Percentiles rank a stretch among this genome's conserved stretches.
These are phyloP conservation scores for Amazonetta brasiliensis DNA, from an alignment of 2,797 vertebrate species.

Conservation along the genomic window DNA sequence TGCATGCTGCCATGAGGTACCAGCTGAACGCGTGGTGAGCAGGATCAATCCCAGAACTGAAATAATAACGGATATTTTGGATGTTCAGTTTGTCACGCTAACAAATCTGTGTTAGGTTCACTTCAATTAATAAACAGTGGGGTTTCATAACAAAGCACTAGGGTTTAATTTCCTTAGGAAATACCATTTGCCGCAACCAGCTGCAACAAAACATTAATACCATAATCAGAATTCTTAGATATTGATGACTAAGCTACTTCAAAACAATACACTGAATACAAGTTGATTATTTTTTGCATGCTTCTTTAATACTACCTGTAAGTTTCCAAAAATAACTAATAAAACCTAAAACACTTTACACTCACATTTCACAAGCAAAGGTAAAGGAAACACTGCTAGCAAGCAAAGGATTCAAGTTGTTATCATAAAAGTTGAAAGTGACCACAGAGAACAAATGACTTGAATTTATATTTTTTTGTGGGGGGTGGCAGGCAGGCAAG, in stretches of 20 bases:
- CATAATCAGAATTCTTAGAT: neutral
- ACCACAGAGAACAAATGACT: neutral
- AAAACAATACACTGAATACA: neutral
- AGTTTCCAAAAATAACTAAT: neutral
- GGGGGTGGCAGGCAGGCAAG: no score
- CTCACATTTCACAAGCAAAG: neutral
- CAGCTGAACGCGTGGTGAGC: neutral
- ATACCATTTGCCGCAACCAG: neutral
- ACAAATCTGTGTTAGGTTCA: neutral
- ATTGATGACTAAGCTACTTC: neutral
- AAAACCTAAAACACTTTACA: neutral
- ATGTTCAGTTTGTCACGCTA: neutral
- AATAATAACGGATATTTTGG: neutral
- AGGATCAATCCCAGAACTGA: slow-evolving; percentile 44
- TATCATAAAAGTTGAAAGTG: neutral
- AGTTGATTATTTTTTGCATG: neutral
- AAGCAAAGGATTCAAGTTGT: neutral
- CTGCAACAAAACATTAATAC: neutral
- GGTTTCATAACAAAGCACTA: neutral
- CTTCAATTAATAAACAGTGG: neutral
- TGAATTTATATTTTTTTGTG: neutral
- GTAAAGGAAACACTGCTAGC: neutral
- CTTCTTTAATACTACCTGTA: neutral
- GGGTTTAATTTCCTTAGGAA: neutral
- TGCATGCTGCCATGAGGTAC: neutral